Evolutionary conservation across 2,888 invertebrate species (phyloP).

Genomic region (Thera obeliscata): DNA sequence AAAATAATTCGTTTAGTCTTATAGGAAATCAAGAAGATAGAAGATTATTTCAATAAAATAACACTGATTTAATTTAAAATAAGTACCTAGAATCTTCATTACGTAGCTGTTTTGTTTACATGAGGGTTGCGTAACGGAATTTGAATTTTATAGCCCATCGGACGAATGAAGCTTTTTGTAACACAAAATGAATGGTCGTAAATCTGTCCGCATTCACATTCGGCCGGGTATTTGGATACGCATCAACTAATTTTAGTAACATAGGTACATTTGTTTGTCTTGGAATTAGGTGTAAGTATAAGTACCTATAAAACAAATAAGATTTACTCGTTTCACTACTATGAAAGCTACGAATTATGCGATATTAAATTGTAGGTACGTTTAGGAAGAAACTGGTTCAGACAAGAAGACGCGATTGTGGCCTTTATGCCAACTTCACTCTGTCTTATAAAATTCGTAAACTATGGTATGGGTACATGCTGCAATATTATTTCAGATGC

Average conservation of each 20-base stretch:
- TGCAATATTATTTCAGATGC: slow-evolving; percentile 70
- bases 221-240: slow-evolving; percentile 31
- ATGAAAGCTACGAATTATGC: too few relatives aligned
- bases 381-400: not conserved
- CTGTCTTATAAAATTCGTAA: too few relatives aligned
- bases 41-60: slow-evolving; percentile 1
- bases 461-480: too few relatives aligned
- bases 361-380: not conserved
- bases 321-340: too few relatives aligned
- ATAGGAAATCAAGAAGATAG: not conserved
- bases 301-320: slow-evolving; percentile 19
- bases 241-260: slow-evolving; percentile 35
- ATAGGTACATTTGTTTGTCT: slow-evolving; percentile 32
- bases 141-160: slow-evolving; percentile 17
- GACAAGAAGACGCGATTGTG: too few relatives aligned
- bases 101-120: slow-evolving; percentile 7
- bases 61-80: slow-evolving; percentile 1
- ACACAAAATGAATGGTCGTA: slow-evolving; percentile 31
- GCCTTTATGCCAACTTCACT: too few relatives aligned
- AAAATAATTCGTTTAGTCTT: not conserved
- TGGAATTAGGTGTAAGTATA: slow-evolving; percentile 9
- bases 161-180: slow-evolving; percentile 26
- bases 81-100: not conserved
- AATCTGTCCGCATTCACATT: slow-evolving; percentile 36
- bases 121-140: slow-evolving; percentile 17